Conservation (phyloP, 1,140 invertebrate species). For the Bilobella aurantiaca region DNA sequence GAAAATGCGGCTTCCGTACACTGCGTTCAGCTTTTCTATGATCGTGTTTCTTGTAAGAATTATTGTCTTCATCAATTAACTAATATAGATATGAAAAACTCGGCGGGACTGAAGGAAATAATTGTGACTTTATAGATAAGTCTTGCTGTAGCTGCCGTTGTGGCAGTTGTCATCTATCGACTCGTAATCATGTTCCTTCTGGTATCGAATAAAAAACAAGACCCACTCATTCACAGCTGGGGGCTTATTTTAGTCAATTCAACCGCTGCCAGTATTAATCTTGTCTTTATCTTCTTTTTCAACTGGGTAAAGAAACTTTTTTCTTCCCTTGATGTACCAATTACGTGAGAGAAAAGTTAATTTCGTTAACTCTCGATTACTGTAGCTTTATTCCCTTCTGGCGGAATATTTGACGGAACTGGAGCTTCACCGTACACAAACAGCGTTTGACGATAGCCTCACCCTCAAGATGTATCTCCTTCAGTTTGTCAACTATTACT, state of each 20-base stretch:
- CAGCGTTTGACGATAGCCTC: slow-evolving; percentile 92
- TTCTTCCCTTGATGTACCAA: no score
- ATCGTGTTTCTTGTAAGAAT: slow-evolving; percentile 59
- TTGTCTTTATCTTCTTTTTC: slow-evolving; percentile 72
- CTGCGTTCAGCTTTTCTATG: slow-evolving; percentile 70
- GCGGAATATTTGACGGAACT: slow-evolving; percentile 89
- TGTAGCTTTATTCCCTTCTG: slow-evolving; percentile 69
- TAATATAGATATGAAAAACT: background rate
- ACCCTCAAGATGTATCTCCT: slow-evolving; percentile 95
- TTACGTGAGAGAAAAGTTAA: no score
- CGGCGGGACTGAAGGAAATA: no score
- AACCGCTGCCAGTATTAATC: slow-evolving; percentile 75
- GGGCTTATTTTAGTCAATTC: slow-evolving; percentile 48
- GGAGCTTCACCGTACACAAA: slow-evolving; percentile 87
- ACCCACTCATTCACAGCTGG: slow-evolving; percentile 11
- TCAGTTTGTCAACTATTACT: slow-evolving; percentile 97
- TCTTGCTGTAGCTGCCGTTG: slow-evolving; percentile 71
- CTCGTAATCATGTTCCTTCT: slow-evolving; percentile 81
- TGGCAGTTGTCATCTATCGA: slow-evolving; percentile 82
- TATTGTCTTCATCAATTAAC: slow-evolving; percentile 18
- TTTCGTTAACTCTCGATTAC: background rate
- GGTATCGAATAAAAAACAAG: slow-evolving; percentile 52
- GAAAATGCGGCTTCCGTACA: slow-evolving; percentile 70
- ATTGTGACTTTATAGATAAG: slow-evolving; percentile 52
- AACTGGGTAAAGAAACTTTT: slow-evolving; percentile 54